These are phyloP conservation scores for Galerucella calmariensis DNA, from an alignment of 2,888 invertebrate species.

Conservation along the genomic window DNA sequence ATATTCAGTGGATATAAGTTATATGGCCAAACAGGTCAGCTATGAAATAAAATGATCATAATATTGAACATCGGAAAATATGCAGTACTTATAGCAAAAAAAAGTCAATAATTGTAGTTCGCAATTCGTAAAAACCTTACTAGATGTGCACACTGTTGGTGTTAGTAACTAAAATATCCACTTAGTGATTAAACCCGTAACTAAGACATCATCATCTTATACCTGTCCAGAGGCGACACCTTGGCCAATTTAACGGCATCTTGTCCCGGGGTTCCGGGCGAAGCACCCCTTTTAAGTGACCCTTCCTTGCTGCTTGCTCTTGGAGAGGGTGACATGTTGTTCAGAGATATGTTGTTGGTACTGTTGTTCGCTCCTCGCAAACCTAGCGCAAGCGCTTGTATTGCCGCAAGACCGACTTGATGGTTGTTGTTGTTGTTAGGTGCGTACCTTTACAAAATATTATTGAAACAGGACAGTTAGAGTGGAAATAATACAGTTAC, in stretches of 20 bases:
- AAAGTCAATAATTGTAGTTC: too few species aligned
- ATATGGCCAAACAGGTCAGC: too few species aligned
- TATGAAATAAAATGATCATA: too few species aligned
- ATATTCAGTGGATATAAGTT: too few species aligned
- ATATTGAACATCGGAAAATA: too few species aligned
- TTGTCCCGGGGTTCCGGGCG: slow-evolving; percentile 58
- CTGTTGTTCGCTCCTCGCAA: slow-evolving; percentile 62
- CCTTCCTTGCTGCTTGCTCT: slow-evolving; percentile 67
- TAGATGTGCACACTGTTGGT: neutral
- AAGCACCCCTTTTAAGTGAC: slow-evolving; percentile 64
- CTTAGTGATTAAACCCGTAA: neutral
- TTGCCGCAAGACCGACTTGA: slow-evolving; percentile 82
- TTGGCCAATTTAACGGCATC: slow-evolving; percentile 64
- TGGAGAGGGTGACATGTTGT: slow-evolving; percentile 62
- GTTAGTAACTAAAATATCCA: slow-evolving; percentile 3
- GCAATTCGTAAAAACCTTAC: neutral
- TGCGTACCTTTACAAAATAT: slow-evolving; percentile 48
- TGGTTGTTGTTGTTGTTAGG: slow-evolving; percentile 73
- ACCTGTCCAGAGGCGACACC: slow-evolving; percentile 65
- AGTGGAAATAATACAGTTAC: neutral
- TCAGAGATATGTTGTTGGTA: slow-evolving; percentile 61
- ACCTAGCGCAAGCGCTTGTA: slow-evolving; percentile 76
- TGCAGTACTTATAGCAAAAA: neutral
- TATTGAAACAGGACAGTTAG: neutral
- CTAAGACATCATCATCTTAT: slow-evolving; percentile 41